Conservation (phyloP, 2,888 invertebrate species). For the Eulithis testata region DNA sequence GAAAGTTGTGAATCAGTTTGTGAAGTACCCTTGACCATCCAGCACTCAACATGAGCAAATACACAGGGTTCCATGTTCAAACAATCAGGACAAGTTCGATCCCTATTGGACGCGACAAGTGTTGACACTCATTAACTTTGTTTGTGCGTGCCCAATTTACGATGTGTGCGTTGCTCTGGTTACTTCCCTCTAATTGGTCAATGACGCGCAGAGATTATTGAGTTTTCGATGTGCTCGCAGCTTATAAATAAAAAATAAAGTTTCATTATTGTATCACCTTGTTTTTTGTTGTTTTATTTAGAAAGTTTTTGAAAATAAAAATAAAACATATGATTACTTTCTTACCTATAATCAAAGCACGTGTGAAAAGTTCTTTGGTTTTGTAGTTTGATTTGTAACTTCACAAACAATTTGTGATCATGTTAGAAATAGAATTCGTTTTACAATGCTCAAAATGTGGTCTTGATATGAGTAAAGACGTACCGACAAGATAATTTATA, state of each 20-base stretch:
- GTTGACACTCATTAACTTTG: constrained; percentile 79
- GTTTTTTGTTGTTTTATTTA: neutral
- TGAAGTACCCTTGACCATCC: constrained; percentile 19
- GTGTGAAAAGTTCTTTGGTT: no score
- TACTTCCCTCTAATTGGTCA: constrained; percentile 70
- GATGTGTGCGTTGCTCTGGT: constrained; percentile 65
- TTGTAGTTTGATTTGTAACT: no score
- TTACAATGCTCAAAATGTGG: no score
- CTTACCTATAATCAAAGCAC: no score
- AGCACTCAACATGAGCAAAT: constrained; percentile 56
- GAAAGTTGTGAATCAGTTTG: neutral
- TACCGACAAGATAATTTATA: constrained; percentile 3
- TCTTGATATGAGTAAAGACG: no score
- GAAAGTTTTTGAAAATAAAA: no score
- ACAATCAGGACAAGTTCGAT: constrained; percentile 70
- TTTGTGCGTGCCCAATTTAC: constrained; percentile 80
- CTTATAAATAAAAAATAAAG: neutral
- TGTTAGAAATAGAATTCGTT: no score
- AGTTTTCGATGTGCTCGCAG: neutral
- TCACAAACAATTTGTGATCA: no score
- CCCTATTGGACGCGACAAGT: constrained; percentile 72
- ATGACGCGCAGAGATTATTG: constrained; percentile 45
- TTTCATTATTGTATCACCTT: neutral
- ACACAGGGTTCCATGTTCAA: constrained; percentile 64
- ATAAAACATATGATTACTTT: no score